These are phyloP conservation scores for Exephanes ischioxanthus DNA, from an alignment of 2,888 invertebrate species.

Conservation along the genomic window DNA sequence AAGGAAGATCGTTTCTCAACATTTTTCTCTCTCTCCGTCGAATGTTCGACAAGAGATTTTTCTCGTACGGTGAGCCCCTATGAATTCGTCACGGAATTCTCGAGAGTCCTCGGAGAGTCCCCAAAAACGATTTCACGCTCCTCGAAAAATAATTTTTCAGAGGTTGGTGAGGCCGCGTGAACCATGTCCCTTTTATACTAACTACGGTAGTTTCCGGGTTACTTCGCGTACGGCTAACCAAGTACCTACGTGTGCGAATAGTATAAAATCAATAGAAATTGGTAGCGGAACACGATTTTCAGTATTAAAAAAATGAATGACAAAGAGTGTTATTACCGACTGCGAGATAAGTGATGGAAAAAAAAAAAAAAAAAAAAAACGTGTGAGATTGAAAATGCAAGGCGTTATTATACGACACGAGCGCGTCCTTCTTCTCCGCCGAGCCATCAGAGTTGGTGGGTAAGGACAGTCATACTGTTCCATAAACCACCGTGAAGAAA, in stretches of 20 bases:
- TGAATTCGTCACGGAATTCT: constrained; percentile 70
- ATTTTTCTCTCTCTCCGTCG: constrained; percentile 50
- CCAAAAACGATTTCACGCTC: constrained; percentile 65
- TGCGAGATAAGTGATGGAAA: background rate
- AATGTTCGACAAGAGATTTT: constrained; percentile 45
- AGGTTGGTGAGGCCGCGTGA: constrained; percentile 40
- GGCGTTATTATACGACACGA: background rate
- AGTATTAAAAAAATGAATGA: too few relatives aligned
- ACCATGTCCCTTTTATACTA: background rate
- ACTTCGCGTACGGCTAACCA: background rate
- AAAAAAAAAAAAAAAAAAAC: background rate
- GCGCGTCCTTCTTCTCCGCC: constrained; percentile 20
- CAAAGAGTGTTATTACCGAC: constrained; percentile 3
- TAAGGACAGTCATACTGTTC: constrained; percentile 19
- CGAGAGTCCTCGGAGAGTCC: constrained; percentile 52
- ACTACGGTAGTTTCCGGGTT: constrained; percentile 9
- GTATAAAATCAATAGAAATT: constrained; percentile 42
- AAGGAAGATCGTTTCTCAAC: constrained; percentile 60
- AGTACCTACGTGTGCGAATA: background rate
- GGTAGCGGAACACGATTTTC: too few relatives aligned
- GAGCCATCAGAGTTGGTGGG: background rate
- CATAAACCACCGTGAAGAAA: constrained; percentile 69
- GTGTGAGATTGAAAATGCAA: background rate
- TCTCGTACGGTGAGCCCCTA: constrained; percentile 62
- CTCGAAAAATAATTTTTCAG: constrained; percentile 57